A percentile compares a stretch with the other conserved stretches of the same genome.
Evolutionary conservation across 2,113 vertebrate species (phyloP).

Genomic region (Lepisosteus oculatus): DNA sequence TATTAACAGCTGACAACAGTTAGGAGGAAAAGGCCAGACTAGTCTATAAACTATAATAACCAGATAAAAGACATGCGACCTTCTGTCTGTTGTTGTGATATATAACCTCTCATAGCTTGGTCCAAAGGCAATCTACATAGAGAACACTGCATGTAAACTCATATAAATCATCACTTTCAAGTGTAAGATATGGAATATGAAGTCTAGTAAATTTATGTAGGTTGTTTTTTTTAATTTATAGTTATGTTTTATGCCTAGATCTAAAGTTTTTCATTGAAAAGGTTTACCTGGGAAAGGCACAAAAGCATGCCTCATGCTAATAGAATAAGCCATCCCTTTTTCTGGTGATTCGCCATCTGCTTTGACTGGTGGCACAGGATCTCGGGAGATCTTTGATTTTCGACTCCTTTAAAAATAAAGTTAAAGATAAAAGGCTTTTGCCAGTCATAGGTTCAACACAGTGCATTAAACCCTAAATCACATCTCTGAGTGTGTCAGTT

Average conservation of each 20-base stretch:
- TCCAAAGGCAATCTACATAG: neutral
- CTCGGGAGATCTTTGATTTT: constrained; percentile 17
- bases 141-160: neutral
- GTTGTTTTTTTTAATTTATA: too few species aligned
- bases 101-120: neutral
- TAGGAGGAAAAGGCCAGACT: neutral
- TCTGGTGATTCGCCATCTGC: constrained; percentile 41
- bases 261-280: neutral
- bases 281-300: constrained; percentile 85
- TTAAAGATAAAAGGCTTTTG: too few species aligned
- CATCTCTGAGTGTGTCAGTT: too few species aligned
- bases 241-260: neutral
- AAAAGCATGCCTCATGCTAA: constrained; percentile 95
- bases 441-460: too few species aligned
- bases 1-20: neutral
- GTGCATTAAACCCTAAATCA: too few species aligned
- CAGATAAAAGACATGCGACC: neutral
- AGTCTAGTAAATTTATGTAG: too few species aligned
- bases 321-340: constrained; percentile 71
- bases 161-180: neutral
- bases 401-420: constrained; percentile 22
- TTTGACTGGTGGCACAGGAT: constrained; percentile 21
- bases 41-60: neutral
- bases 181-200: too few species aligned
- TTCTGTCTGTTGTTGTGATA: neutral